Percentiles rank a stretch among this genome's conserved stretches.
These are phyloP conservation scores for Planococcus citri DNA, from an alignment of 1,140 invertebrate genomes.

Conservation along the genomic window DNA sequence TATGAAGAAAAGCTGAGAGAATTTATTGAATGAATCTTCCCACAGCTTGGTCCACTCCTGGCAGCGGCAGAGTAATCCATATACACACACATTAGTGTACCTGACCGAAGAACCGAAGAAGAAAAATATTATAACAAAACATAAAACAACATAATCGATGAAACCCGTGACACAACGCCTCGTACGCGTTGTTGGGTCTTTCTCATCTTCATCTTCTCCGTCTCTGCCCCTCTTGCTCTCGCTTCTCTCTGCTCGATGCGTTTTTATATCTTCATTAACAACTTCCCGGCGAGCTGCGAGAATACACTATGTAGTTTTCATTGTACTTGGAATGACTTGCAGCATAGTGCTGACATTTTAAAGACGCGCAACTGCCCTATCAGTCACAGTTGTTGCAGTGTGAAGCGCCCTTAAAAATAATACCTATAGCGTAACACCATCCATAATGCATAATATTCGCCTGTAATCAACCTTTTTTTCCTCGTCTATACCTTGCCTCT, in stretches of 20 bases:
- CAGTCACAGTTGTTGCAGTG: slow-evolving; percentile 12
- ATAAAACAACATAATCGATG: not conserved
- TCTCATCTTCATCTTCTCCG: too few species aligned
- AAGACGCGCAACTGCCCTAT: slow-evolving; percentile 16
- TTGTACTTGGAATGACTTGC: slow-evolving; percentile 16
- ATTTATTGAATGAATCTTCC: too few species aligned
- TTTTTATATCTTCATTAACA: slow-evolving; percentile 14
- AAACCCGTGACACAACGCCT: not conserved
- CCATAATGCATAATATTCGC: slow-evolving; percentile 15
- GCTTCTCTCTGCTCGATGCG: not conserved
- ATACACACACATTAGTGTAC: not conserved
- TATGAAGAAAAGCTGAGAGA: too few species aligned
- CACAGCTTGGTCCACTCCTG: too few species aligned
- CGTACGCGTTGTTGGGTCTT: not conserved
- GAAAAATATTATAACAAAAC: not conserved
- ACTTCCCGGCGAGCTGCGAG: not conserved
- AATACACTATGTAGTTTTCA: not conserved
- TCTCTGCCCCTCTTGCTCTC: too few species aligned
- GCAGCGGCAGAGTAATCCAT: too few species aligned
- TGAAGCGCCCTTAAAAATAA: slow-evolving; percentile 16
- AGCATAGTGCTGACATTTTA: slow-evolving; percentile 14
- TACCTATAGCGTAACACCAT: slow-evolving; percentile 11
- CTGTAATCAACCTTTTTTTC: slow-evolving; percentile 14
- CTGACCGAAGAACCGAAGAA: not conserved
- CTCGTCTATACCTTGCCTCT: too few species aligned